phyloP scores from a whole-genome alignment of 1,140 invertebrate genomes.

The Trachymyrmex cornetzi region DNA sequence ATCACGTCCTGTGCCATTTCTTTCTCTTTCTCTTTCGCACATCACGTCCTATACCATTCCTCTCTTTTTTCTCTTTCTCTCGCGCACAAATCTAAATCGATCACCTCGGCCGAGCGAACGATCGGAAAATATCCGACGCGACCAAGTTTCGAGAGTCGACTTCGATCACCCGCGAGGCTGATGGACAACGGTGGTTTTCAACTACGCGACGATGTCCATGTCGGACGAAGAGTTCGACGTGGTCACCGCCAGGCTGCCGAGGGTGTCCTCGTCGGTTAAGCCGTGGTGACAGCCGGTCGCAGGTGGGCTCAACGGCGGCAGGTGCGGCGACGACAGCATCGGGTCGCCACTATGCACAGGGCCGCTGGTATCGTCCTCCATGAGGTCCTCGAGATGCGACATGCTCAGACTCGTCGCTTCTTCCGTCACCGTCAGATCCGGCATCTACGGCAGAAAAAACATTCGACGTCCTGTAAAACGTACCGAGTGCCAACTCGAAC shows the following conservation, averaged over 20 bases:
- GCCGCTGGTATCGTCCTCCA: slow-evolving; percentile 92
- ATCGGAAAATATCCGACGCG: neutral
- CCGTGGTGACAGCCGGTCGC: slow-evolving; percentile 82
- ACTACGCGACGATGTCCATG: slow-evolving; percentile 86
- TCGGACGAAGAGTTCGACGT: slow-evolving; percentile 84
- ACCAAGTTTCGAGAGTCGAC: slow-evolving; percentile 12
- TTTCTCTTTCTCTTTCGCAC: neutral
- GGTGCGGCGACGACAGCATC: slow-evolving; percentile 88
- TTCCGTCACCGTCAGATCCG: slow-evolving; percentile 87
- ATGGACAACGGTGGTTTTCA: slow-evolving; percentile 52
- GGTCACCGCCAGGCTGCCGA: slow-evolving; percentile 84
- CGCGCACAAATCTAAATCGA: slow-evolving; percentile 33
- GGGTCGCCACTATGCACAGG: slow-evolving; percentile 90
- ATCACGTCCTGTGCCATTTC: neutral
- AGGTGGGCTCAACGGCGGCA: slow-evolving; percentile 85
- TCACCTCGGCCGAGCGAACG: slow-evolving; percentile 6
- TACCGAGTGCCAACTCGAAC: neutral
- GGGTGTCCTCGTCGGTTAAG: slow-evolving; percentile 84
- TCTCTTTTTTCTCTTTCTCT: neutral
- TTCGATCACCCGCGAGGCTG: slow-evolving; percentile 32
- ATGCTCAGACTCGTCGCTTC: slow-evolving; percentile 88
- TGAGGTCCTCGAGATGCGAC: slow-evolving; percentile 92
- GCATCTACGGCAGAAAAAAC: slow-evolving; percentile 83
- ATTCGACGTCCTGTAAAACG: slow-evolving; percentile 27
- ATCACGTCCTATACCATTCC: too few species aligned